phyloP scores from a whole-genome alignment of 2,888 invertebrate genomes.

The Melieria picta region DNA sequence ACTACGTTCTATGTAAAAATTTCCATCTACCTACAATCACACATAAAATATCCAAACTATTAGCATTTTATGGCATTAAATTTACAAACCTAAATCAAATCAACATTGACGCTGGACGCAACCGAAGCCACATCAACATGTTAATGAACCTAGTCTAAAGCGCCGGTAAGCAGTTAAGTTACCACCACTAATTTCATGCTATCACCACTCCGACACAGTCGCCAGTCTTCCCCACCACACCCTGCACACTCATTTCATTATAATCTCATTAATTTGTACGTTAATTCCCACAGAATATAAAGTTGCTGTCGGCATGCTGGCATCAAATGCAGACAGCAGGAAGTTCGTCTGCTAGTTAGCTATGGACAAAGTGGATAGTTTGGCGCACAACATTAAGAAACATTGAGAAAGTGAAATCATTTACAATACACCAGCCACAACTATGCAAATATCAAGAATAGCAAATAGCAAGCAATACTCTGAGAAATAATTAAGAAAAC shows the following conservation, averaged over 20 bases:
- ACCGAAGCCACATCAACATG: not conserved
- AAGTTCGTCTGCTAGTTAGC: no score
- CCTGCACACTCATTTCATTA: conserved; percentile 10
- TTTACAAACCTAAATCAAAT: no score
- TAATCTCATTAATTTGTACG: conserved; percentile 47
- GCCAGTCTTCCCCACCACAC: not conserved
- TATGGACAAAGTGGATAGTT: no score
- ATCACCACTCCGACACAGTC: not conserved
- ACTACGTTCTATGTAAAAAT: no score
- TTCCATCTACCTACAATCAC: no score
- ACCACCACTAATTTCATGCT: not conserved
- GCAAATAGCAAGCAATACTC: conserved; percentile 2
- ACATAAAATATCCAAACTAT: no score
- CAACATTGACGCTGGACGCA: no score
- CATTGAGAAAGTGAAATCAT: no score
- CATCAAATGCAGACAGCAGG: no score
- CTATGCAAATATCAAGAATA: not conserved
- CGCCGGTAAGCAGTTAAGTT: not conserved
- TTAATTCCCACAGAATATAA: conserved; percentile 43
- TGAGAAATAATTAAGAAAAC: conserved; percentile 46
- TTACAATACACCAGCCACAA: not conserved
- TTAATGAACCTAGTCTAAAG: not conserved
- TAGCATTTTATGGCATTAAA: not conserved
- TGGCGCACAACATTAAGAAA: no score
- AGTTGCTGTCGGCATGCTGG: conserved; percentile 28